Evolutionary conservation across 92 coral and sea anemone species (phyloP), one percentile per base, ranked within the genome.

Genomic region (Porites rus): DNA sequence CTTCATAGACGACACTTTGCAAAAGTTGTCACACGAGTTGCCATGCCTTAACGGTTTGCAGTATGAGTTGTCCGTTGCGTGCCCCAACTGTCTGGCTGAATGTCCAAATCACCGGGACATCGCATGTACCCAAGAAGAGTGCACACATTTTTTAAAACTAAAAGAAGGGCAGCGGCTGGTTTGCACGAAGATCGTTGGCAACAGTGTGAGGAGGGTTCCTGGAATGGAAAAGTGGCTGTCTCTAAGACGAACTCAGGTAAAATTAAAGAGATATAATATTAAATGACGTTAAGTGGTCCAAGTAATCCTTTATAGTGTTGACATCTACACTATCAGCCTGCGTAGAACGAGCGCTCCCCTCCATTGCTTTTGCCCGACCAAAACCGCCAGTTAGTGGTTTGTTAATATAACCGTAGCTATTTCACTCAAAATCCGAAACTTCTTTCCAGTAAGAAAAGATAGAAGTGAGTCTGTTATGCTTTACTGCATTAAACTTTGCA

Each of bases 71-170:
- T 71, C 52, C 31, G 51, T 71, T 22, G 75, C 75, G n/a, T 71
- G 75, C 12, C 75, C 75, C 25, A 0, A 71, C 53, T 71, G 75
- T 71, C 53, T 14, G 11, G 17, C 14, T 1, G 51, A 28, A 19
- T 71, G 75, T 43, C 1, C 58, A 22, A 43, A 43, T 22, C 75
- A 71, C 50, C n/a, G 51, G 2, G 16, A 21, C 14, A 11, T 1
- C 1, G 4, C 58, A 13, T 71, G 75, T 17, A 5, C 16, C 17
- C 18, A 71, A 8, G 53, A 71, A 3, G 19, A 43, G 2, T 71
- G 63, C 0, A 0, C 0, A 58, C 63, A 58, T 5, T 8, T 58
- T 16, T 16, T 58, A 0, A 0, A 58, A 58, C 0, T 69, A 5
- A 69, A 69, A 0, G 43, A 25, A 10, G 73, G 16, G 4, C 43